Percentiles rank a stretch among this genome's conserved stretches.
Conservation (phyloP, 2,113 vertebrate genomes). For the Cottus gobio region DNA sequence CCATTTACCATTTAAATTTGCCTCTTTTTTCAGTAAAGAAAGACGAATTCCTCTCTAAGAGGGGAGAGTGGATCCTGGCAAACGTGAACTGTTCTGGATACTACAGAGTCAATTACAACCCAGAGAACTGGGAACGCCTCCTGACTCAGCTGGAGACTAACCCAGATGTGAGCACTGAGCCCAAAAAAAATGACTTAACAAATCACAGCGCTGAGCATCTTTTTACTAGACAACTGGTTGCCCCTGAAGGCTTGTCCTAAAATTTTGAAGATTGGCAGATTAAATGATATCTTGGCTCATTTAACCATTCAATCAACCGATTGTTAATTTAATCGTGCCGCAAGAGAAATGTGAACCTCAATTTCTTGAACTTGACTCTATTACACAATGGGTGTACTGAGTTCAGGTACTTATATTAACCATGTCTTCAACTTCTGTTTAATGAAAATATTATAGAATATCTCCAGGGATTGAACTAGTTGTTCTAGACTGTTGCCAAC, state of each 20-base stretch:
- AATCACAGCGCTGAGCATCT: background rate
- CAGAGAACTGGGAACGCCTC: conserved; percentile 88
- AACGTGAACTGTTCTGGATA: conserved; percentile 88
- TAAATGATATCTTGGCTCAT: background rate
- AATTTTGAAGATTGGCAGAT: background rate
- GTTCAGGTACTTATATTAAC: background rate
- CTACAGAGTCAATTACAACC: conserved; percentile 93
- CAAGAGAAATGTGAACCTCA: background rate
- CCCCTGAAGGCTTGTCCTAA: background rate
- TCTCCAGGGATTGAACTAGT: background rate
- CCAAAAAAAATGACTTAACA: background rate
- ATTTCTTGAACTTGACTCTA: background rate
- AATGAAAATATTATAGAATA: background rate
- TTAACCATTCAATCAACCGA: background rate
- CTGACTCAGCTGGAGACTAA: conserved; percentile 67
- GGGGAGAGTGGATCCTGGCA: conserved; percentile 85
- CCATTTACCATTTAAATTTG: background rate
- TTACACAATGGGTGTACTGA: background rate
- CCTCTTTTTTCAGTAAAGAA: conserved; percentile 48
- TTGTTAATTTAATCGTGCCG: background rate
- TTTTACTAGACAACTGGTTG: background rate
- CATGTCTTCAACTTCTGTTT: background rate
- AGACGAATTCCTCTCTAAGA: background rate
- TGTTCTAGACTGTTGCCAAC: background rate
- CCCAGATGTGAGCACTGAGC: conserved; percentile 73